These are phyloP conservation scores for Elephas maximus DNA, from an alignment of 2,113 vertebrate genomes.

Conservation along the genomic window DNA sequence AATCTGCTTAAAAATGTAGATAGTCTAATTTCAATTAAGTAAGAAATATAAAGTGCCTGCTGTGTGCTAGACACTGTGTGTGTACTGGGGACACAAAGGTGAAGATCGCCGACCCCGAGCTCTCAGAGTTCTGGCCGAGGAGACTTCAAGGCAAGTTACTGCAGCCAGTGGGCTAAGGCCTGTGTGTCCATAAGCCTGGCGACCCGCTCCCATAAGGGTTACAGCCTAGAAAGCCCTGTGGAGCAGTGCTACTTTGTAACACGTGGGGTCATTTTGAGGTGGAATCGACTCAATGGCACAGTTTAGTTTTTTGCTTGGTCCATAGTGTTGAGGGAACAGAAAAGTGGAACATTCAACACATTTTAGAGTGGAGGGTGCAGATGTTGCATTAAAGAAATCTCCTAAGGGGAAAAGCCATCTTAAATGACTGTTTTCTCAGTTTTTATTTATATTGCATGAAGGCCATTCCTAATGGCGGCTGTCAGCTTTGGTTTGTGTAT, in stretches of 20 bases:
- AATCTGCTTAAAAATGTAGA: no score
- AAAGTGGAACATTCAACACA: background rate
- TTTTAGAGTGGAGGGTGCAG: no score
- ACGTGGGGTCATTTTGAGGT: no score
- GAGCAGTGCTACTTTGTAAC: no score
- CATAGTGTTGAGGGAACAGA: background rate
- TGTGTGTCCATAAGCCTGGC: no score
- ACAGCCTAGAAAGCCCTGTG: no score
- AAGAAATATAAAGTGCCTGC: background rate
- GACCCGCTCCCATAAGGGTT: no score
- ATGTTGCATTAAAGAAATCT: background rate
- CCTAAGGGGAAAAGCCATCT: background rate
- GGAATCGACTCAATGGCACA: no score
- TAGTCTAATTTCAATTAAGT: background rate
- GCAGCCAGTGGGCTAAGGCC: accelerated
- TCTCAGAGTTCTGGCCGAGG: background rate
- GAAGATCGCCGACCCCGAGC: background rate
- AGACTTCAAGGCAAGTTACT: background rate
- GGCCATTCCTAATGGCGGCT: background rate
- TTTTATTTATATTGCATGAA: accelerated
- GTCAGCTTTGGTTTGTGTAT: accelerated
- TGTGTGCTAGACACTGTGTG: no score
- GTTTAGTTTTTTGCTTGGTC: no score
- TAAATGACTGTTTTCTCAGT: background rate
- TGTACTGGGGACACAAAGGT: background rate